Conservation (phyloP, 2,797 vertebrate genomes). For the Anomalospiza imberbis region DNA sequence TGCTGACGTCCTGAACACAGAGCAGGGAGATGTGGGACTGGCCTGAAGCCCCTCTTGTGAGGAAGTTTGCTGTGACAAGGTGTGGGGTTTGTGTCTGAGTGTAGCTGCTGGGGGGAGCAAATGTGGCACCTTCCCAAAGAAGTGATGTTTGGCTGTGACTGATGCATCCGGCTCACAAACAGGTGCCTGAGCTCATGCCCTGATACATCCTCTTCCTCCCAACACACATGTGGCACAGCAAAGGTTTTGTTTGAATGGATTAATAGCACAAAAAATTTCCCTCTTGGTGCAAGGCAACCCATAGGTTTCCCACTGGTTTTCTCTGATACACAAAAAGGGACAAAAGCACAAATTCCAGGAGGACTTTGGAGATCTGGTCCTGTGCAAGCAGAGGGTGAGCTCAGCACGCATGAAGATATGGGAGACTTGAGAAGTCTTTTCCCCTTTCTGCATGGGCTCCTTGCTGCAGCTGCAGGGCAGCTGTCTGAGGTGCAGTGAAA, state of each 20-base stretch:
- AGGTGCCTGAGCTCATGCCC: not conserved
- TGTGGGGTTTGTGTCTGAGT: not conserved
- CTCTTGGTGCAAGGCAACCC: not conserved
- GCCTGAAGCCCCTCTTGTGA: not conserved
- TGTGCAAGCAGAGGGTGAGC: not conserved
- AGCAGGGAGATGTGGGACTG: not conserved
- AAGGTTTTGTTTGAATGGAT: not conserved
- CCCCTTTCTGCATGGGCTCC: not conserved
- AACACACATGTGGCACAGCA: fast-evolving
- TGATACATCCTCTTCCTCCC: not conserved
- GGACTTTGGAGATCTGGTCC: not conserved
- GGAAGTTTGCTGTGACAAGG: not conserved
- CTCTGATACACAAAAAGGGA: not conserved
- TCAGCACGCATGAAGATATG: not conserved
- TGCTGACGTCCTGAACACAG: not conserved
- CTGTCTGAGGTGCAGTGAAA: not conserved
- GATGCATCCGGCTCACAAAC: fast-evolving
- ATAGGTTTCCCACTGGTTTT: not conserved
- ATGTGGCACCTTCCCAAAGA: not conserved
- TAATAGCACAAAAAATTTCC: not conserved
- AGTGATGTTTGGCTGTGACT: not conserved
- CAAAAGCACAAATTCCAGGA: not conserved
- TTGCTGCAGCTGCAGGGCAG: not conserved
- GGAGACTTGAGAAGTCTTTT: not conserved
- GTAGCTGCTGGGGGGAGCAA: not conserved